Percentiles rank a stretch among this genome's conserved stretches.
These are phyloP conservation scores for Urocyon cinereoargenteus DNA, from an alignment of 2,797 vertebrate genomes.

Conservation along the genomic window DNA sequence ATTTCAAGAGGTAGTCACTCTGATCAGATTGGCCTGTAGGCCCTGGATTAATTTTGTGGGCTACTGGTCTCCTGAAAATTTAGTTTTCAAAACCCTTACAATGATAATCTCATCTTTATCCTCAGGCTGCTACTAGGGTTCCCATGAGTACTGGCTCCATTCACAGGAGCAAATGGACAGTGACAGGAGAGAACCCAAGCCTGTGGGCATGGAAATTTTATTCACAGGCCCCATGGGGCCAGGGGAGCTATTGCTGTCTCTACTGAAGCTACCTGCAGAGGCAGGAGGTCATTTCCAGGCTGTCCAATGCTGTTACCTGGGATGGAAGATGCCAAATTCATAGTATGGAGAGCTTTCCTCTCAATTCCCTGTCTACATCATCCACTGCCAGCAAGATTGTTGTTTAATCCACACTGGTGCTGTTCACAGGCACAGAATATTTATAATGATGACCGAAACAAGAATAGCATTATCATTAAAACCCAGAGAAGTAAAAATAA, in stretches of 20 bases:
- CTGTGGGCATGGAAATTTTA: not conserved
- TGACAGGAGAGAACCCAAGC: not conserved
- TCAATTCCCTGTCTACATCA: not conserved
- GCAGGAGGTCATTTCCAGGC: not conserved
- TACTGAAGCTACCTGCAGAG: not conserved
- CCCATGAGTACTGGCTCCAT: not conserved
- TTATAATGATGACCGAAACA: not conserved
- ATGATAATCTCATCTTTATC: not conserved
- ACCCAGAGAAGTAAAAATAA: not conserved
- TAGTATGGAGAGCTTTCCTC: not conserved
- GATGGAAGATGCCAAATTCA: not conserved
- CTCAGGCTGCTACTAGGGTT: too few relatives aligned
- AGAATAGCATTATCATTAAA: not conserved
- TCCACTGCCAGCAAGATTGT: not conserved
- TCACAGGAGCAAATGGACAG: not conserved
- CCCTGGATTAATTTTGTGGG: not conserved
- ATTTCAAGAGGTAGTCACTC: too few relatives aligned
- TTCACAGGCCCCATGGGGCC: too few relatives aligned
- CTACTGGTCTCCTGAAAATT: not conserved
- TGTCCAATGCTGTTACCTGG: too few relatives aligned
- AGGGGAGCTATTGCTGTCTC: not conserved
- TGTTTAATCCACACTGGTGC: not conserved
- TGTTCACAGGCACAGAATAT: not conserved
- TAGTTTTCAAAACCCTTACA: not conserved
- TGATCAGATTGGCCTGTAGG: not conserved